Evolutionary conservation across 2,797 vertebrate genomes (phyloP), one percentile per base, ranked within the genome.

Genomic region (Melanogrammus aeglefinus): DNA sequence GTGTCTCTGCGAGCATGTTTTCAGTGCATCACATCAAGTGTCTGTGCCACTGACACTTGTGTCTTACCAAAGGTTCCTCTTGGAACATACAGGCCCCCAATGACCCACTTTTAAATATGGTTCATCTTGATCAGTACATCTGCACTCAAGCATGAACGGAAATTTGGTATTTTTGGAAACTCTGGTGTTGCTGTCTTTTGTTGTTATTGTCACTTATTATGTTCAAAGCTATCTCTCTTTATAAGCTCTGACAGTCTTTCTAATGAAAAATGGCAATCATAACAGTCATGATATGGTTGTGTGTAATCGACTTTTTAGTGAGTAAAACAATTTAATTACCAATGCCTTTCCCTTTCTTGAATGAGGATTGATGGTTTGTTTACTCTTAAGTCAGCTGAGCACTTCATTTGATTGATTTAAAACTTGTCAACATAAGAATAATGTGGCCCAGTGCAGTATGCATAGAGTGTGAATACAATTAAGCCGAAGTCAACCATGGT

Each of bases 31-130:
- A n/a, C 82, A 21, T 81, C 78, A 84, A 79, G 79, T 76, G 83
- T 76, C 69, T 90, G 82, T 85, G 78, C 86, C 75, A 16, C 24
- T 82, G 74, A 82, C 41, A 85, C 80, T 74, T 85, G 85, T 73
- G n/a, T 63, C 57, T 8, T 71, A 13, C 10, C 7, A 71, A 73
- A 57, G 8, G 7, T 79, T 74, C 80, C 71, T n/a, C 75, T 66
- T 35, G 38, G 73, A 80, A 75, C 77, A 51, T 31, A 33, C 9
- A 21, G 14, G 47, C 7, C 44, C n/a, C 78, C 75, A 72, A 29
- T 38, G 80, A 76, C 77, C 63, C 77, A 82, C 41, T 81, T 86
- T 77, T 73, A 74, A 81, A 81, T 72, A 31, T 71, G 14, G 24
- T 33, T 29, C 29, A 71, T 29, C 69, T 29, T 8, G 27, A 70